Evolutionary conservation across 1,140 invertebrate species (phyloP), one percentile per base, ranked within the genome.

Genomic region (Asobara japonica): DNA sequence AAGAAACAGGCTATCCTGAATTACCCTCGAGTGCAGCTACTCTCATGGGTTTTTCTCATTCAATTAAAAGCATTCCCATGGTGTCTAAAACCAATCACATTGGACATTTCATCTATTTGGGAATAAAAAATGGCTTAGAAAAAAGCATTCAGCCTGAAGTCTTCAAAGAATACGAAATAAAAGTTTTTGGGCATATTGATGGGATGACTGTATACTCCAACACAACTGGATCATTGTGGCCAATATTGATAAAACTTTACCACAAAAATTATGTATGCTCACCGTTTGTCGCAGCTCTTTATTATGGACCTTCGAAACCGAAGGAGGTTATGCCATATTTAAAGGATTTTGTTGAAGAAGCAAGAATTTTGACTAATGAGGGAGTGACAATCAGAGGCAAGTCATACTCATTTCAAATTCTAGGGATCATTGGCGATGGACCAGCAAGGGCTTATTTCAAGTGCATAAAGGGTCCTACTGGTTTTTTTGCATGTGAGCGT

Each of bases 291-390:
- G 65, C 66, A 10, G 69, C 73, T 1, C n/a, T 75, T 29, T 75
- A 68, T 41, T 72, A 27, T n/a, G 69, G 73, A 11, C 31, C 71
- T 48, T 31, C 69, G 18, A 75, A 75, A 33, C 69, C 73, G 22
- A 22, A 1, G 11, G 20, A 45, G n/a, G 33, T 51, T 13, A 18
- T 6, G 5, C 64, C 60, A 41, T 74, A 41, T 67, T 64, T 74
- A 10, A 2, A 56, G 11, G 73, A 71, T 60, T 72, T 75, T 72
- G 61, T 69, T 1, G 10, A 65, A n/a, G 73, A 75, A 60, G 29
- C 18, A 6, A 62, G 11, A 5, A 6, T 6, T 11, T 27, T 75
- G 20, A 33, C 20, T 18, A 30, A 36, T 10, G 33, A 64, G n/a
- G 73, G 69, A 31, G 25, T 71, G 33, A 25, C 41, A 18, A 66